These are phyloP conservation scores for Callocephalon fimbriatum DNA, from an alignment of 2,113 vertebrate species.

Conservation along the genomic window DNA sequence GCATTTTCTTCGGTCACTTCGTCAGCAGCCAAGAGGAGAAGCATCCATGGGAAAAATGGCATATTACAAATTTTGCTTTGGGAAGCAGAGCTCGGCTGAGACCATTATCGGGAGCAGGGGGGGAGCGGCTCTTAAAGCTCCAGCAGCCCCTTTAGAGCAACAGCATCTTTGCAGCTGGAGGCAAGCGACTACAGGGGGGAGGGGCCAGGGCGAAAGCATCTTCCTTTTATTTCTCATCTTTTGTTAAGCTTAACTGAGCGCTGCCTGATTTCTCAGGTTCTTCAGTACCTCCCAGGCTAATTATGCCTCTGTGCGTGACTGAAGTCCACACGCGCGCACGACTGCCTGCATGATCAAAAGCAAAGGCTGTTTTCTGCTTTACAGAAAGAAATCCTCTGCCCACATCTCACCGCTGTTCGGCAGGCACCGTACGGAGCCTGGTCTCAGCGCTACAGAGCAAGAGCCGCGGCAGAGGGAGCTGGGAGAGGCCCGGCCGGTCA, in stretches of 20 bases:
- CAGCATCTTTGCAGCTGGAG: constrained; percentile 60
- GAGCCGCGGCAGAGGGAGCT: too few species aligned
- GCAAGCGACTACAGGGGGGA: background rate
- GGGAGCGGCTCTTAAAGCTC: constrained; percentile 91
- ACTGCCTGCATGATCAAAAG: background rate
- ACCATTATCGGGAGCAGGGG: constrained; percentile 88
- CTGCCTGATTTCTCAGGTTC: background rate
- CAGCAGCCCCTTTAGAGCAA: constrained; percentile 72
- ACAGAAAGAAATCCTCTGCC: background rate
- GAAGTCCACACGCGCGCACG: background rate
- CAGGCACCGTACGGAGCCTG: background rate
- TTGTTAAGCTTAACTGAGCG: background rate
- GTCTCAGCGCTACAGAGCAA: background rate
- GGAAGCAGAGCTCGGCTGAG: constrained; percentile 90
- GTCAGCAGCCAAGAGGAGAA: constrained; percentile 75
- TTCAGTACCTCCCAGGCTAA: background rate
- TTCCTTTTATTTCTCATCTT: constrained; percentile 29
- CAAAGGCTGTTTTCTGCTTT: background rate
- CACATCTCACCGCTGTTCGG: background rate
- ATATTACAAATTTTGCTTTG: constrained; percentile 92
- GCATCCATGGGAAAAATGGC: constrained; percentile 91
- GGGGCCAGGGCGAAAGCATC: background rate
- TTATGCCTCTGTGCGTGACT: background rate
- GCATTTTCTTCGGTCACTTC: constrained; percentile 78
- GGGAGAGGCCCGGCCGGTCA: background rate